phyloP scores from a whole-genome alignment of 2,797 vertebrate species.

The Lagorchestes hirsutus region DNA sequence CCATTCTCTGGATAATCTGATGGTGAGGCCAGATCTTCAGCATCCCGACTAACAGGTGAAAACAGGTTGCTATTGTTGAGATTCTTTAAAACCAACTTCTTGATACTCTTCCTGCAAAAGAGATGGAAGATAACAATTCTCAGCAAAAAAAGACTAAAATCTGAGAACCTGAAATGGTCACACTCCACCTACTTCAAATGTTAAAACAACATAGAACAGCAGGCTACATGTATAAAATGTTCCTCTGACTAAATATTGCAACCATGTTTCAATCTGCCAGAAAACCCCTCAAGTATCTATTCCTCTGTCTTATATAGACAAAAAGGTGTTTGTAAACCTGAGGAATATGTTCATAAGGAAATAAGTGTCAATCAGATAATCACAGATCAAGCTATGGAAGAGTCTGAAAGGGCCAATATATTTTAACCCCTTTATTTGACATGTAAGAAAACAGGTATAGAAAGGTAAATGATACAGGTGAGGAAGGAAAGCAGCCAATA shows the following conservation, averaged over 20 bases:
- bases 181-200: constrained; percentile 40
- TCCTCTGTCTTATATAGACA: not conserved
- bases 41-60: constrained; percentile 89
- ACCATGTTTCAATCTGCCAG: not conserved
- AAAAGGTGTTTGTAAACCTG: not conserved
- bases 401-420: not conserved
- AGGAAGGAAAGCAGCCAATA: not conserved
- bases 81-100: constrained; percentile 97
- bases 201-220: not conserved
- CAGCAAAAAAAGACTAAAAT: not conserved
- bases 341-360: not conserved
- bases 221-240: not conserved
- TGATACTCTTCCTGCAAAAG: constrained; percentile 94
- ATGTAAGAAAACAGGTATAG: not conserved
- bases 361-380: not conserved
- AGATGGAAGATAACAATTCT: constrained; percentile 7
- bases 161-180: constrained; percentile 1
- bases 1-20: constrained; percentile 93
- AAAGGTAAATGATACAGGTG: not conserved
- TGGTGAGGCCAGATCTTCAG: constrained; percentile 91
- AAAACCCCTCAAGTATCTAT: constrained; percentile 33
- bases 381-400: not conserved
- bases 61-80: constrained; percentile 92
- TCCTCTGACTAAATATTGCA: constrained; percentile 4
- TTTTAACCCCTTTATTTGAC: not conserved